These are phyloP conservation scores for Mesembrinibis cayennensis DNA, from an alignment of 2,113 vertebrate species.

Conservation along the genomic window DNA sequence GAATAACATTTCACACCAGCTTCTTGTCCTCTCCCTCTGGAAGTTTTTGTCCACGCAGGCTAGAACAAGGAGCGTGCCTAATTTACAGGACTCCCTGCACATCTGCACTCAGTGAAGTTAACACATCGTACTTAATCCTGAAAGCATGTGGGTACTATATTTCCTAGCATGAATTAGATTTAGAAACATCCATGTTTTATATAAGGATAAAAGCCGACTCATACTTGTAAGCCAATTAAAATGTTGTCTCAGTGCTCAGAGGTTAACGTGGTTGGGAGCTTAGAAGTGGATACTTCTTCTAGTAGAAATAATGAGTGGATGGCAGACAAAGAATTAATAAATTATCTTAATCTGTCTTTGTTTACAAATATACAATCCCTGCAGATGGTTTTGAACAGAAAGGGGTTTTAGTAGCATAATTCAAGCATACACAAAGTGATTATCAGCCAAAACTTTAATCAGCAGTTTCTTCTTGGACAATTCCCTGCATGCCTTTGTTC, in stretches of 20 bases:
- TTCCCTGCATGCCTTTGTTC: background rate
- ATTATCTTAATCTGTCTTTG: conserved; percentile 60
- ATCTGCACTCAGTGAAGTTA: background rate
- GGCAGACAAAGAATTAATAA: conserved; percentile 55
- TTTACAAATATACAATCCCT: conserved; percentile 52
- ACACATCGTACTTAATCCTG: background rate
- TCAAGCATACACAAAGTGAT: conserved; percentile 39
- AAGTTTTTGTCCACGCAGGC: background rate
- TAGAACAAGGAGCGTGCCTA: background rate
- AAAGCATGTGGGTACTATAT: background rate
- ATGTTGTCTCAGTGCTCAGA: conserved; percentile 26
- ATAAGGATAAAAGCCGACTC: background rate
- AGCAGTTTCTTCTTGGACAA: conserved; percentile 35
- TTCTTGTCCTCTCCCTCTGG: background rate
- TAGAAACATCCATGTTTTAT: background rate
- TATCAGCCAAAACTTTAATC: conserved; percentile 29
- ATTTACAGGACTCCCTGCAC: conserved; percentile 9
- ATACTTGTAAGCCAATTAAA: conserved; percentile 60
- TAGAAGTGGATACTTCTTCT: conserved; percentile 30
- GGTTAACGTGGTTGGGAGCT: conserved; percentile 42
- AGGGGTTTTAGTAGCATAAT: conserved; percentile 24
- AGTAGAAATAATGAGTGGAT: conserved; percentile 48
- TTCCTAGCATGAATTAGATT: conserved; percentile 32
- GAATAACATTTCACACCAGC: conserved; percentile 5
- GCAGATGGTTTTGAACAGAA: conserved; percentile 52